These are phyloP conservation scores for Spea hammondii DNA, from an alignment of 2,797 vertebrate species.

Conservation along the genomic window DNA sequence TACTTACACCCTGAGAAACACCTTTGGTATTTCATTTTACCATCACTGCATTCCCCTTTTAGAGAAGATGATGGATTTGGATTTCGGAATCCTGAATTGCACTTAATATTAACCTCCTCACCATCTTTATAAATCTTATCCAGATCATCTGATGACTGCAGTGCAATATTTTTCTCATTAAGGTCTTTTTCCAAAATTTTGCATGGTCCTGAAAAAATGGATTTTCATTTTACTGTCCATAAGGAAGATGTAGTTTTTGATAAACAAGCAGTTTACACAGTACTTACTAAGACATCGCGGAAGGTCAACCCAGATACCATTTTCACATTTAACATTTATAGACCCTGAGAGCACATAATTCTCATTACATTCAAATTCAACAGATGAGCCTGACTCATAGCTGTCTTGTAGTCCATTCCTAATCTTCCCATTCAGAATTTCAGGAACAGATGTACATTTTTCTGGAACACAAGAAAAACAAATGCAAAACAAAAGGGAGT, in stretches of 20 bases:
- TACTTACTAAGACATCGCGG: slow-evolving; percentile 20
- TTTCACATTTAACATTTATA: slow-evolving; percentile 14
- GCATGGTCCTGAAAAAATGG: slow-evolving; percentile 2
- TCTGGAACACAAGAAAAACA: not conserved
- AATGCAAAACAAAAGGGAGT: too few relatives aligned
- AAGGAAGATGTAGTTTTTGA: not conserved
- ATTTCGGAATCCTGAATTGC: not conserved
- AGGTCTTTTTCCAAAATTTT: not conserved
- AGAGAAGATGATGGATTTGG: not conserved
- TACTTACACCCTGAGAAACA: slow-evolving; percentile 22
- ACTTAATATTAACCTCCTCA: not conserved
- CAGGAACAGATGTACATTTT: not conserved
- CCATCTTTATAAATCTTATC: not conserved
- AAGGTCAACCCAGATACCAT: slow-evolving; percentile 10
- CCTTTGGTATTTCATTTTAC: slow-evolving; percentile 3
- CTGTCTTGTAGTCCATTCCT: not conserved
- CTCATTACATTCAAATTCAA: slow-evolving; percentile 6
- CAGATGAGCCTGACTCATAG: slow-evolving; percentile 3
- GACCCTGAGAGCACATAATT: not conserved
- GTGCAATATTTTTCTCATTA: not conserved
- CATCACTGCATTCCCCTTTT: slow-evolving; percentile 8
- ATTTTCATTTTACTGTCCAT: too few relatives aligned
- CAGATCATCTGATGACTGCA: not conserved
- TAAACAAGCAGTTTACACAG: not conserved
- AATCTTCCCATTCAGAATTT: not conserved